Evolutionary conservation across 2,113 vertebrate genomes (phyloP), one percentile per base, ranked within the genome.

Genomic region (Clarias magur): DNA sequence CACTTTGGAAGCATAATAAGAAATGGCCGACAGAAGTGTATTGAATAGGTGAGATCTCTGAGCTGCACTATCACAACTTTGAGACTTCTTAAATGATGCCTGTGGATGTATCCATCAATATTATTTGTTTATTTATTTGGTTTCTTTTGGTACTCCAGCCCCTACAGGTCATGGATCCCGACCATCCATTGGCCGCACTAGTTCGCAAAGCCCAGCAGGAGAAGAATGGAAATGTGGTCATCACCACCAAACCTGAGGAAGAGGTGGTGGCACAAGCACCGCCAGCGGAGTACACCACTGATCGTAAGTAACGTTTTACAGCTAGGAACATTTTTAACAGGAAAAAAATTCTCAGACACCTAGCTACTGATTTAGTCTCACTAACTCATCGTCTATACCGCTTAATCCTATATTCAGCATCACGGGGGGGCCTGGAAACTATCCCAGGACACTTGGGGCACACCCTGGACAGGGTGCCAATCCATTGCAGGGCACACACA

Each of bases 101-200:
- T n/a, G n/a, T n/a, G n/a, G n/a, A n/a, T n/a, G n/a, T n/a, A n/a
- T n/a, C n/a, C n/a, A n/a, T n/a, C 73, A 15, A 2, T 48, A 48
- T 48, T 48, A 48, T 48, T 48, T 42, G 13, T 67, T 27, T 67
- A 1, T 65, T 65, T 67, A 3, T 59, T 15, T 56, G 11, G 13
- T 16, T 42, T 19, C 2, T 53, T 87, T 88, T 59, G 89, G 83
- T 89, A 72, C 89, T 88, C 27, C 88, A 99, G 98, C 98, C 98
- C 89, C 91, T 99, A 79, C 97, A 96, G 90, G 97, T 99, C 6
- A 97, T 99, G 88, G 98, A 99, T 87, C 98, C 98, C 0, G 98
- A 99, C 93, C 98, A 99, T 85, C 98, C 98, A 0, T 93, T 99
- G 38, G 97, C 97, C 62, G 97, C 94, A 0, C 95, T 99, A 65